Evolutionary conservation across 2,888 invertebrate species (phyloP).

Genomic region (Penaeus monodon): DNA sequence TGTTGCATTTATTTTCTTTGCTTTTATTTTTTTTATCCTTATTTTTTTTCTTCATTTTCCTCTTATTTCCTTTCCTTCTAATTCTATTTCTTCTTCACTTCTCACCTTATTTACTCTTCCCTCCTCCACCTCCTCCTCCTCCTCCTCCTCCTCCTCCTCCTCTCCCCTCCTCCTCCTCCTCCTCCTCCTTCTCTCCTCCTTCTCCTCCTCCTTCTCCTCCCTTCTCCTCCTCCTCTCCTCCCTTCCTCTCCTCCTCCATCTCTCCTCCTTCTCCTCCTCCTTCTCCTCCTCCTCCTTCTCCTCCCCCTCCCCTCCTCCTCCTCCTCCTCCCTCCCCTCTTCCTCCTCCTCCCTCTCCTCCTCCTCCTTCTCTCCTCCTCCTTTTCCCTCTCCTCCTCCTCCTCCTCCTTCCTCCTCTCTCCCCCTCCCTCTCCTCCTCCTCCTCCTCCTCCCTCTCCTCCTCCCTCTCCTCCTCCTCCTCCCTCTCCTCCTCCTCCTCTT

Average conservation of each 20-base stretch:
- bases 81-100: fast-evolving
- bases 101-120: fast-evolving
- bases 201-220: not conserved
- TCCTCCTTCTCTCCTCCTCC: fast-evolving
- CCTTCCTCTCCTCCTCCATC: not conserved
- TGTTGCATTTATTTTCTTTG: no score
- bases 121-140: not conserved
- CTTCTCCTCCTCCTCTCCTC: not conserved
- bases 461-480: no score
- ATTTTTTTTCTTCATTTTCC: no score
- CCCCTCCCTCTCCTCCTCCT: not conserved
- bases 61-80: no score
- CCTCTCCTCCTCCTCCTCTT: not conserved
- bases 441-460: not conserved
- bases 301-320: not conserved
- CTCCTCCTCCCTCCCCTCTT: not conserved
- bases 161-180: not conserved
- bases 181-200: not conserved
- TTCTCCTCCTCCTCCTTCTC: not conserved
- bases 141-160: not conserved
- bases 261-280: not conserved
- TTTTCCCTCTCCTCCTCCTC: not conserved
- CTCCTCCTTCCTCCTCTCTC: not conserved
- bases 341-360: not conserved
- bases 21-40: no score